Percentiles rank a stretch among this genome's conserved stretches.
Conservation (phyloP, 2,797 vertebrate species). For the Malacoraja senta region DNA sequence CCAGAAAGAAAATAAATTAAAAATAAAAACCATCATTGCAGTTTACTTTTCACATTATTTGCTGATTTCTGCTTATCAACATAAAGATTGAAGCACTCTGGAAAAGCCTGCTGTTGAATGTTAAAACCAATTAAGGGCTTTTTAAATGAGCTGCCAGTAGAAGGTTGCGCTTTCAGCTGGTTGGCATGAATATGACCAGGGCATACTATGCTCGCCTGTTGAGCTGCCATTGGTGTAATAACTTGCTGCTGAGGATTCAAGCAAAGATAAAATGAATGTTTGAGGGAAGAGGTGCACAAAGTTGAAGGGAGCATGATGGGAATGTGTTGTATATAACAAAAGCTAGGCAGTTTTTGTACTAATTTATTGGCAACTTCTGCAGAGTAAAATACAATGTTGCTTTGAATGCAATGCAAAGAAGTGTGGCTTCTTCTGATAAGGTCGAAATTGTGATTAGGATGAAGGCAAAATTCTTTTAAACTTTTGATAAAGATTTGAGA, state of each 20-base stretch:
- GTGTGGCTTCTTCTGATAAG: not conserved
- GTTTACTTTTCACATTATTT: not conserved
- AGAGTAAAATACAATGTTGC: not conserved
- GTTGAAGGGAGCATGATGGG: not conserved
- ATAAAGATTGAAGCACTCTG: not conserved
- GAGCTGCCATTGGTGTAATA: constrained; percentile 17
- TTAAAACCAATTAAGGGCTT: constrained; percentile 3
- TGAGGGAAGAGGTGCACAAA: not conserved
- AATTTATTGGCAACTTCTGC: not conserved
- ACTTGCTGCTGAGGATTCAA: not conserved
- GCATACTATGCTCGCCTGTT: not conserved
- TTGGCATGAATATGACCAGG: constrained; percentile 27
- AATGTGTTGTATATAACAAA: not conserved
- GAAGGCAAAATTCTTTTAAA: not conserved
- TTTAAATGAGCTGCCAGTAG: constrained; percentile 8
- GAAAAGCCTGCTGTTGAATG: not conserved
- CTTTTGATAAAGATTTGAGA: not conserved
- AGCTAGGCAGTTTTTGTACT: not conserved
- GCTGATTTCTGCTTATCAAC: not conserved
- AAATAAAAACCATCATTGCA: too few relatives aligned
- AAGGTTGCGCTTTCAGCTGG: not conserved
- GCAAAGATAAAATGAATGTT: not conserved
- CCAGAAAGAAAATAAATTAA: not conserved
- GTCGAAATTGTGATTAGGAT: not conserved
- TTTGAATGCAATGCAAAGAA: not conserved